Evolutionary conservation across 1,140 invertebrate species (phyloP).

Genomic region (Drosophila simulans): DNA sequence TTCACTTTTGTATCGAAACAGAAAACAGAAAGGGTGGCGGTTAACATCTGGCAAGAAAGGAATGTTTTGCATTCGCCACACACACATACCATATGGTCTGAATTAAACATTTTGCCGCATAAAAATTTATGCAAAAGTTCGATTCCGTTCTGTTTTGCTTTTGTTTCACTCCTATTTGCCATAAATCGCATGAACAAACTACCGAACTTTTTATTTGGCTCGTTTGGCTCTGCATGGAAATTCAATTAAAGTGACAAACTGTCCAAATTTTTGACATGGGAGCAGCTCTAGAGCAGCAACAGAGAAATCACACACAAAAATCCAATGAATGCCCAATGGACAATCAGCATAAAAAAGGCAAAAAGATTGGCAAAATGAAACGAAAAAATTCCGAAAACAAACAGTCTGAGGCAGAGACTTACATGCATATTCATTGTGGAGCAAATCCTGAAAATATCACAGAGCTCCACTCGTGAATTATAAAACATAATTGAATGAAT

Average conservation of each 20-base stretch:
- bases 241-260: conserved; percentile 84
- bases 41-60: conserved; percentile 55
- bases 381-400: conserved; percentile 24
- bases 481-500: conserved; percentile 44
- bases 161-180: conserved; percentile 28
- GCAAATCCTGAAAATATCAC: conserved; percentile 37
- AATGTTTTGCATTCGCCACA: conserved; percentile 66
- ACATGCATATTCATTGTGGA: conserved; percentile 44
- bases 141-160: conserved; percentile 18
- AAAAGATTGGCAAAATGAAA: conserved; percentile 12
- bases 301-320: conserved; percentile 47
- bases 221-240: conserved; percentile 69
- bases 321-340: conserved; percentile 79
- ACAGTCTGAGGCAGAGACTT: conserved; percentile 30
- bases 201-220: conserved; percentile 48
- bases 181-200: conserved; percentile 64
- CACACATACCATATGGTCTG: conserved; percentile 31
- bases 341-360: conserved; percentile 63
- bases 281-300: conserved; percentile 22
- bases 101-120: conserved; percentile 66
- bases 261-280: conserved; percentile 80
- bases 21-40: conserved; percentile 1
- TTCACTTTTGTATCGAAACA: conserved; percentile 12
- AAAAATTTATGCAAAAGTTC: conserved; percentile 69
- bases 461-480: conserved; percentile 38